phyloP scores from a whole-genome alignment of 2,113 vertebrate genomes.

The Pygoscelis adeliae region DNA sequence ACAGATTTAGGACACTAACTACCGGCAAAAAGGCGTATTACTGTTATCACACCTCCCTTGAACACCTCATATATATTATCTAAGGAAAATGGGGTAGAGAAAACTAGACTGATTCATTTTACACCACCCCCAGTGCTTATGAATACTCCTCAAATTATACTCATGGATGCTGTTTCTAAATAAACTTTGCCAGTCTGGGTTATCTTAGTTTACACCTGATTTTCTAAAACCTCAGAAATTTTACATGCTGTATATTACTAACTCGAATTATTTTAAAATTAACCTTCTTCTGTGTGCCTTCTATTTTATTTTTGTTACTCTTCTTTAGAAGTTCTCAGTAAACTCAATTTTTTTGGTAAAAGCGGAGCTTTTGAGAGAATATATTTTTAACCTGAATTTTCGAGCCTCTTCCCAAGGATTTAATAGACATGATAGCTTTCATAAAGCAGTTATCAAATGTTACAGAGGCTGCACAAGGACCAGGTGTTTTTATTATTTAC shows the following conservation, averaged over 20 bases:
- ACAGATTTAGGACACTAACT: not conserved
- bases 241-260: not conserved
- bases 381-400: not conserved
- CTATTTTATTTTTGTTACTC: not conserved
- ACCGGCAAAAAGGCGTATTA: not conserved
- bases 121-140: not conserved
- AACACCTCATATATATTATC: not conserved
- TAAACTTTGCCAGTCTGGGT: not conserved
- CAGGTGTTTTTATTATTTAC: not conserved
- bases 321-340: not conserved
- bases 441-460: not conserved
- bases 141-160: not conserved
- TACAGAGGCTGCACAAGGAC: not conserved
- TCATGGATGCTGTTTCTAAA: not conserved
- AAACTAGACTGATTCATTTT: not conserved
- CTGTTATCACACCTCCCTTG: not conserved
- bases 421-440: not conserved
- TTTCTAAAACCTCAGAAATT: not conserved
- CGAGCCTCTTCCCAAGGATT: not conserved
- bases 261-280: not conserved
- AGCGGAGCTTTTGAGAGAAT: not conserved
- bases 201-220: not conserved
- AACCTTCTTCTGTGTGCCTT: not conserved
- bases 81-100: not conserved
- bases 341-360: not conserved